Evolutionary conservation across 2,797 vertebrate genomes (phyloP), one percentile per base, ranked within the genome.

Genomic region (Loris lydekkerianus): DNA sequence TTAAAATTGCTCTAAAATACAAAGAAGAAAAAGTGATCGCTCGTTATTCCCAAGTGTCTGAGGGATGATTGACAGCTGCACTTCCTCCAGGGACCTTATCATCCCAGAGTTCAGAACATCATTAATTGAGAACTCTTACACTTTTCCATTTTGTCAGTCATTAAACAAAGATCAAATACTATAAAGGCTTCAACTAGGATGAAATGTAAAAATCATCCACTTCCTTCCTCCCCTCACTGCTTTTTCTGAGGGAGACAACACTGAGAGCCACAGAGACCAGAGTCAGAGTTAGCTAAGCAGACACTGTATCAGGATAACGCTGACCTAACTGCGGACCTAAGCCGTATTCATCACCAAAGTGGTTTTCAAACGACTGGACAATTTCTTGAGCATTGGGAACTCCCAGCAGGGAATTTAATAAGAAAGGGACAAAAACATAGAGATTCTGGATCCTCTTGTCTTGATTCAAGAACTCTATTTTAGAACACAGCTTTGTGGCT

Each of bases 1-100:
- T 97, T 58, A 2, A 95, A 96, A 92, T 76, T 92, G 25, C 13
- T 90, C 43, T 93, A 78, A 96, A 94, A 92, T 85, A 73, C 43
- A 96, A 91, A 87, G 14, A 9, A 78, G 86, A 81, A 97, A 78
- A 87, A 96, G 56, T 49, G 37, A 82, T 80, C 43, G 14, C 69
- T 91, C 77, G 60, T 46, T 92, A 76, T 95, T 95, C 96, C 53
- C 85, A 86, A 88, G 46, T 65, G 67, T 94, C 65, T 88, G 72
- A 89, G 93, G 14, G 86, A 81, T 95, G 18, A 93, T 67, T 82
- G 73, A 93, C 75, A 63, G 17, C 21, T 89, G 67, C 0, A 86
- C 65, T 92, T 91, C 69, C 65, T 89, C 61, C 85, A 73, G 46
- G 23, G 21, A 81, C 8, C 34, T 87, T 88, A 86, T 53, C 27